Conservation (phyloP, 1,140 invertebrate genomes). For the Plectrocnemia conspersa region DNA sequence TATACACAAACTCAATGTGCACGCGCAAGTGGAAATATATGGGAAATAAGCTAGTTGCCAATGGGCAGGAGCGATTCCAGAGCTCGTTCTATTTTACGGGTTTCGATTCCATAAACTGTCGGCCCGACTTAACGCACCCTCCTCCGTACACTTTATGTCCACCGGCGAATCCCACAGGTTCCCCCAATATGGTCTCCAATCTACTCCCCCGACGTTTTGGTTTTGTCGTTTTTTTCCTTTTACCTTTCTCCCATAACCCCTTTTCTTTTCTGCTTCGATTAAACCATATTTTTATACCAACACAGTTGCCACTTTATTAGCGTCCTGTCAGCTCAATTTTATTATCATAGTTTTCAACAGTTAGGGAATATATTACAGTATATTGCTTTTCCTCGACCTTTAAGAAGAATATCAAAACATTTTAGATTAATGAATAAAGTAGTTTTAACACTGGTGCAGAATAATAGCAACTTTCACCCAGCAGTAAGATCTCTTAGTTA, state of each 20-base stretch:
- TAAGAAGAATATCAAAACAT: no score
- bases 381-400: no score
- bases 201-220: background rate
- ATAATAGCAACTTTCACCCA: no score
- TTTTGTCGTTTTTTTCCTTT: background rate
- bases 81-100: slow-evolving; percentile 27
- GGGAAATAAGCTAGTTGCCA: slow-evolving; percentile 14
- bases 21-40: background rate
- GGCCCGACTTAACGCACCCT: slow-evolving; percentile 19
- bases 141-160: slow-evolving; percentile 17
- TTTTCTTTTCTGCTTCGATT: no score
- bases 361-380: no score
- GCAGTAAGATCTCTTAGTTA: no score
- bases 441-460: no score
- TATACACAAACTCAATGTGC: background rate
- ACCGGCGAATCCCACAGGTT: slow-evolving; percentile 8
- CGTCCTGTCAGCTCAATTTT: no score
- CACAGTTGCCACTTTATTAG: no score
- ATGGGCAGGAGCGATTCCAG: slow-evolving; percentile 11
- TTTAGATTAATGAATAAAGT: no score
- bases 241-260: background rate
- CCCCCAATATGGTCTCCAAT: slow-evolving; percentile 2
- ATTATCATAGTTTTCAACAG: no score
- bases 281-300: no score
- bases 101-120: slow-evolving; percentile 35